A percentile compares a stretch with the other conserved stretches of the same genome.
Conservation (phyloP, 2,113 vertebrate species). For the Thamnaconus septentrionalis region DNA sequence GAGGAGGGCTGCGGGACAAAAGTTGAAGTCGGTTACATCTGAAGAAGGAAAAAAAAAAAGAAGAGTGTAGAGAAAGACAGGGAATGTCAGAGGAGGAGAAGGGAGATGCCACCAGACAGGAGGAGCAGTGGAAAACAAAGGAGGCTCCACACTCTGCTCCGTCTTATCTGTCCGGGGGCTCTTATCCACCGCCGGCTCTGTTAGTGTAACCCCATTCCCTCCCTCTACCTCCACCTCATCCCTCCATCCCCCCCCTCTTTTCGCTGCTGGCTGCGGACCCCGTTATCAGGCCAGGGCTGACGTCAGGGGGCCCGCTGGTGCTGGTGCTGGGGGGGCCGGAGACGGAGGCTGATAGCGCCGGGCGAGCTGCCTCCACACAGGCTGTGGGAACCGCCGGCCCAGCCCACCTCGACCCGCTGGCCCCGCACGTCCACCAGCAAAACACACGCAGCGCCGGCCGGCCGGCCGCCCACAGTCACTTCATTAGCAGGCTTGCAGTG, state of each 20-base stretch:
- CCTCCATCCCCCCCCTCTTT: conserved; percentile 38
- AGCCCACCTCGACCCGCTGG: conserved; percentile 59
- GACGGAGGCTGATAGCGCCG: conserved; percentile 69
- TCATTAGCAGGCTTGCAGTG: background rate
- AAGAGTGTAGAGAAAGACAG: conserved; percentile 2
- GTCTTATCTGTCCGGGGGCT: conserved; percentile 76
- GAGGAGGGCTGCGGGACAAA: conserved; percentile 25
- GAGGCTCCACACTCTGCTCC: conserved; percentile 70
- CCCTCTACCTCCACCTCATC: conserved; percentile 59
- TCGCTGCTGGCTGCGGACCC: conserved; percentile 43
- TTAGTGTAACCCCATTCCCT: conserved; percentile 79
- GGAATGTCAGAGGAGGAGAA: conserved; percentile 36
- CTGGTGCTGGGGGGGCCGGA: conserved; percentile 60
- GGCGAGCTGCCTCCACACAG: conserved; percentile 66
- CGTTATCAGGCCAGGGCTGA: conserved; percentile 71
- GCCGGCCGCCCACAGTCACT: background rate
- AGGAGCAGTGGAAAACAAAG: conserved; percentile 79
- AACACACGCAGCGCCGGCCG: conserved; percentile 21
- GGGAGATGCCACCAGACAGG: conserved; percentile 68
- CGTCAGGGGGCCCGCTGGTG: conserved; percentile 70
- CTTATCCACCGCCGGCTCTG: conserved; percentile 80
- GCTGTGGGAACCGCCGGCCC: conserved; percentile 71
- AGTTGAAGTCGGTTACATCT: conserved; percentile 16
- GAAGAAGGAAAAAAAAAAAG: conserved; percentile 18
- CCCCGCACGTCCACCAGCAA: conserved; percentile 65